Percentiles rank a stretch among this genome's conserved stretches.
These are phyloP conservation scores for Oenanthe melanoleuca DNA, from an alignment of 2,113 vertebrate genomes.

Conservation along the genomic window DNA sequence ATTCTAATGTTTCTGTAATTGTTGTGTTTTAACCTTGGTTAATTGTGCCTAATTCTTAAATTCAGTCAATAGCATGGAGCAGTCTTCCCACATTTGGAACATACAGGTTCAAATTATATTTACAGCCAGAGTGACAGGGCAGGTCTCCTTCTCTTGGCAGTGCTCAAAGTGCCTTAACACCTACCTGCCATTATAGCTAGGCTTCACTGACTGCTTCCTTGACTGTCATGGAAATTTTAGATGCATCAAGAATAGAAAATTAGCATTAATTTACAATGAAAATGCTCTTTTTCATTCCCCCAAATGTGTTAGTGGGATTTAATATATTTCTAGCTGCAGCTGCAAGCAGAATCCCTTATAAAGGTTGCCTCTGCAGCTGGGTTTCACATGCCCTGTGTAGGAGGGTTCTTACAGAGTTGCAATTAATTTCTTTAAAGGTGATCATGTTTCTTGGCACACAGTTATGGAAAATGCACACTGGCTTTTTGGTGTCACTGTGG, in stretches of 20 bases:
- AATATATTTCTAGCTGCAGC: neutral
- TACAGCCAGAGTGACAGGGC: neutral
- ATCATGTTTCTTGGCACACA: neutral
- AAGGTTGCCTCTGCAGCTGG: neutral
- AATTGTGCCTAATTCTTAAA: neutral
- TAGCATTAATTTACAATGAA: neutral
- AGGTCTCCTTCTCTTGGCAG: neutral
- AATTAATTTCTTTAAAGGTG: neutral
- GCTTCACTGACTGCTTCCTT: neutral
- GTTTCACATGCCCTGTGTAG: neutral
- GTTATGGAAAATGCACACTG: neutral
- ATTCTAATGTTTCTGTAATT: neutral
- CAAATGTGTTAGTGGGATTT: neutral
- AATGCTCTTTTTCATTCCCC: neutral
- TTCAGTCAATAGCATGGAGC: neutral
- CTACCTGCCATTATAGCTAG: neutral
- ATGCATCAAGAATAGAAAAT: neutral
- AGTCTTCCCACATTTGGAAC: neutral
- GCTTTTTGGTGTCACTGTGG: neutral
- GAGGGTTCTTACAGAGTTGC: neutral
- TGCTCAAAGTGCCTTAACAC: neutral
- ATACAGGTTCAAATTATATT: neutral
- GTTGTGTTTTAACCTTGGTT: neutral
- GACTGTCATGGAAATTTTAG: neutral
- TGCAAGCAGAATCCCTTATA: neutral